Conservation (phyloP, 2,113 vertebrate species). For the Euleptes europaea region DNA sequence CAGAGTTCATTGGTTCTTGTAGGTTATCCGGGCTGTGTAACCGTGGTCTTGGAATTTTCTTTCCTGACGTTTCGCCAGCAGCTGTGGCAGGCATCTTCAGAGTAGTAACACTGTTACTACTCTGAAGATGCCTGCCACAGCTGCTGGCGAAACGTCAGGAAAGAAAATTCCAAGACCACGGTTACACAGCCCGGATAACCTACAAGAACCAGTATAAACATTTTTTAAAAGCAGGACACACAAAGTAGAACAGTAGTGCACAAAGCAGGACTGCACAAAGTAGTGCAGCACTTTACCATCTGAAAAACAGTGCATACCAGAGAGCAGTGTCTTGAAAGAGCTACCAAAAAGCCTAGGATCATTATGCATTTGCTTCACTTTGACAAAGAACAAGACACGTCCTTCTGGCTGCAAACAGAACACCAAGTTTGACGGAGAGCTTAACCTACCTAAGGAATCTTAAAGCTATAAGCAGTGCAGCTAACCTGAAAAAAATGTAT, state of each 20-base stretch:
- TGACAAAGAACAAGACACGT: not conserved
- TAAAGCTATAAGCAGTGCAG: not conserved
- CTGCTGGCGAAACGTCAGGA: too few relatives aligned
- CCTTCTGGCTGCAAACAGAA: not conserved
- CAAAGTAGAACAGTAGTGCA: too few relatives aligned
- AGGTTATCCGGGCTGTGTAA: too few relatives aligned
- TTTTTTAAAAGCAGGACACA: not conserved
- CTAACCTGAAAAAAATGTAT: not conserved
- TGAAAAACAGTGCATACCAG: not conserved
- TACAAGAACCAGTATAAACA: too few relatives aligned
- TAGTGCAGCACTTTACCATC: not conserved
- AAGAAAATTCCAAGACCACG: too few relatives aligned
- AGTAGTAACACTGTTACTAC: too few relatives aligned
- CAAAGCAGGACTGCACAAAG: not conserved
- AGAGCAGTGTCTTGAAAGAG: not conserved
- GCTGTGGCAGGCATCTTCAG: too few relatives aligned
- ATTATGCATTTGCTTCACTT: not conserved
- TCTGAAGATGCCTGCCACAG: too few relatives aligned
- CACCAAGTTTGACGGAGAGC: not conserved
- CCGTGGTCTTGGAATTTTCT: too few relatives aligned
- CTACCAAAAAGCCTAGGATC: not conserved
- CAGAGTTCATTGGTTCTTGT: too few relatives aligned
- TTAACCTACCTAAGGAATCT: not conserved
- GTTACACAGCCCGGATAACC: too few relatives aligned
- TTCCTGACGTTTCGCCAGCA: too few relatives aligned